phyloP scores from a whole-genome alignment of 2,888 invertebrate genomes.

The Bedellia somnulentella region DNA sequence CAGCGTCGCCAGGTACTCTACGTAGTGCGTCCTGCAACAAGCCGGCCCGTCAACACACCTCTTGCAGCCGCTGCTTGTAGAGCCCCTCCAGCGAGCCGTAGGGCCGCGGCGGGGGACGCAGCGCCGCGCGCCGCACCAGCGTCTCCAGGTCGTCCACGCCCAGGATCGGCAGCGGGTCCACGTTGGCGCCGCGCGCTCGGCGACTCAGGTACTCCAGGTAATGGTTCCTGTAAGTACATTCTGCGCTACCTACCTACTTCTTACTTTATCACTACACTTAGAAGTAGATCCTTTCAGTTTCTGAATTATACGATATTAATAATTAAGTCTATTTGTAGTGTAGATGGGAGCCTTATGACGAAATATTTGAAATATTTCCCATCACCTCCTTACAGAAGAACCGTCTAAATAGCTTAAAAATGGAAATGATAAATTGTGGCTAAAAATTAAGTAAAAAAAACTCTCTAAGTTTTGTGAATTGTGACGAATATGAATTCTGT shows the following conservation, averaged over 20 bases:
- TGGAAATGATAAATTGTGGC: too few species aligned
- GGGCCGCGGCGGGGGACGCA: conserved; percentile 73
- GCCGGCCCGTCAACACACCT: conserved; percentile 53
- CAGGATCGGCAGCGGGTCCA: conserved; percentile 80
- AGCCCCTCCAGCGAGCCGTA: conserved; percentile 71
- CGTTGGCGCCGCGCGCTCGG: conserved; percentile 67
- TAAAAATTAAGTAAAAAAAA: too few species aligned
- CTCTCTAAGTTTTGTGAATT: too few species aligned
- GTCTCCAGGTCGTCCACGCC: conserved; percentile 81
- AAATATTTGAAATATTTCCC: too few species aligned
- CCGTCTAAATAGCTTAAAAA: too few species aligned
- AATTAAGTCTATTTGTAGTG: too few species aligned
- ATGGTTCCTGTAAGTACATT: conserved; percentile 70
- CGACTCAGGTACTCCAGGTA: conserved; percentile 87
- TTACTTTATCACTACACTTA: too few species aligned
- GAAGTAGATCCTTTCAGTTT: too few species aligned
- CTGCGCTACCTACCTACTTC: neutral
- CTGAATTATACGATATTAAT: too few species aligned
- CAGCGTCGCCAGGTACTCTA: conserved; percentile 90
- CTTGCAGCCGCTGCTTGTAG: conserved; percentile 64
- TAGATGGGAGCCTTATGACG: too few species aligned
- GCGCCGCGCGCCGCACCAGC: conserved; percentile 72
- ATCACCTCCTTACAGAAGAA: too few species aligned
- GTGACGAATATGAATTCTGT: too few species aligned
- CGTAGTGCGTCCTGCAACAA: conserved; percentile 84